These are phyloP conservation scores for Romanogobio albipinnatus DNA, from an alignment of 2,113 vertebrate species.

Conservation along the genomic window DNA sequence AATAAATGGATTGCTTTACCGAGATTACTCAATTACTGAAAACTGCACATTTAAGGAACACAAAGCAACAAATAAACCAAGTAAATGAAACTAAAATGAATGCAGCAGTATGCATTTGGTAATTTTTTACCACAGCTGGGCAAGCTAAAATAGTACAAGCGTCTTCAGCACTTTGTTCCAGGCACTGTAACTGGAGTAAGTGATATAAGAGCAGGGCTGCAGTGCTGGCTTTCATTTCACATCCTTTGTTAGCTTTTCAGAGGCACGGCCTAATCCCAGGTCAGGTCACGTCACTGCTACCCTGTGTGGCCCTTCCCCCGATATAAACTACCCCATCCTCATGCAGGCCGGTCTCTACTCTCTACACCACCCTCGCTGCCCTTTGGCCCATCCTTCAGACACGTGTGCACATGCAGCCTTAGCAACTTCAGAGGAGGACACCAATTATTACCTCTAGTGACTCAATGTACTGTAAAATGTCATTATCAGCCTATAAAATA, in stretches of 20 bases:
- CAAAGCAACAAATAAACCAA: background rate
- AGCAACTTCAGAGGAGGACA: background rate
- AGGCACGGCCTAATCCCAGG: constrained; percentile 48
- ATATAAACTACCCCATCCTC: constrained; percentile 14
- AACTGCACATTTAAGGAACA: background rate
- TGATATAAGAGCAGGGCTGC: constrained; percentile 2
- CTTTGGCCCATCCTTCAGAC: constrained; percentile 53
- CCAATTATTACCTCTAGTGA: constrained; percentile 24
- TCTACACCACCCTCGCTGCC: background rate
- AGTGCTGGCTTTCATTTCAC: constrained; percentile 49
- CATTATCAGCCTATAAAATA: constrained; percentile 10
- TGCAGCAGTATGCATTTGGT: background rate
- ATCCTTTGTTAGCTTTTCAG: constrained; percentile 54
- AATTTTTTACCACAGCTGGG: background rate
- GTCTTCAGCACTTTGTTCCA: constrained; percentile 40
- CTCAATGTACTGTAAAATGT: constrained; percentile 22
- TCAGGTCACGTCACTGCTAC: constrained; percentile 49
- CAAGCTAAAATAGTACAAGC: constrained; percentile 7
- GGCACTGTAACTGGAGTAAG: constrained; percentile 46
- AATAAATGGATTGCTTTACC: background rate
- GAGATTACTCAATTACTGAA: background rate
- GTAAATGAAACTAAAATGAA: background rate
- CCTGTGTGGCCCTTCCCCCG: background rate
- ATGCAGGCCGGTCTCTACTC: background rate
- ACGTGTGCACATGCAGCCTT: constrained; percentile 25